Evolutionary conservation across 2,113 vertebrate genomes (phyloP).

Genomic region (Xiphorhynchus elegans): DNA sequence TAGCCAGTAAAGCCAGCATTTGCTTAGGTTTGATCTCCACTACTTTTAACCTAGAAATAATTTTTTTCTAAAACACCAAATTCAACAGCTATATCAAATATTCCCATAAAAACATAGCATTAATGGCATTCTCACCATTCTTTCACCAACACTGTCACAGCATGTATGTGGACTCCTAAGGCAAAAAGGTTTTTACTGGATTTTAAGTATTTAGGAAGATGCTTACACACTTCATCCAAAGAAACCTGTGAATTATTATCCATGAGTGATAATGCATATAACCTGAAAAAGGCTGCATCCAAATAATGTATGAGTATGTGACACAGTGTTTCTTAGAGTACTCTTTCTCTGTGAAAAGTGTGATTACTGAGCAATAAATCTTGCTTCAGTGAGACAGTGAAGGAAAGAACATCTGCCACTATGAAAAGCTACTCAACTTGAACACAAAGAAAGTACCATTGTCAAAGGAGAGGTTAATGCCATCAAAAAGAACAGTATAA

Average conservation of each 20-base stretch:
- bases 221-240: background rate
- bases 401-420: conserved; percentile 2
- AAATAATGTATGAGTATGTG: background rate
- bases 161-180: background rate
- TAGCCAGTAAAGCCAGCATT: background rate
- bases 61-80: background rate
- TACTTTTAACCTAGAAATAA: background rate
- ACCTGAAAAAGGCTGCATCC: background rate
- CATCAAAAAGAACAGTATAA: background rate
- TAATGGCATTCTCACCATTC: background rate
- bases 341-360: background rate
- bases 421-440: background rate
- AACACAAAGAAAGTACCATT: background rate
- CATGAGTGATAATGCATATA: background rate
- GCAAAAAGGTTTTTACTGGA: background rate
- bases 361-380: conserved; percentile 13
- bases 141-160: background rate
- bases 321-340: background rate
- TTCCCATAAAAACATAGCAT: background rate
- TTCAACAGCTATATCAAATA: background rate
- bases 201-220: background rate
- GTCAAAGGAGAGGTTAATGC: background rate
- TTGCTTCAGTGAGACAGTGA: background rate
- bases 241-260: background rate
- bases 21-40: fast-evolving